phyloP scores from a whole-genome alignment of 2,113 vertebrate species.

The Leptobrachium leishanense region DNA sequence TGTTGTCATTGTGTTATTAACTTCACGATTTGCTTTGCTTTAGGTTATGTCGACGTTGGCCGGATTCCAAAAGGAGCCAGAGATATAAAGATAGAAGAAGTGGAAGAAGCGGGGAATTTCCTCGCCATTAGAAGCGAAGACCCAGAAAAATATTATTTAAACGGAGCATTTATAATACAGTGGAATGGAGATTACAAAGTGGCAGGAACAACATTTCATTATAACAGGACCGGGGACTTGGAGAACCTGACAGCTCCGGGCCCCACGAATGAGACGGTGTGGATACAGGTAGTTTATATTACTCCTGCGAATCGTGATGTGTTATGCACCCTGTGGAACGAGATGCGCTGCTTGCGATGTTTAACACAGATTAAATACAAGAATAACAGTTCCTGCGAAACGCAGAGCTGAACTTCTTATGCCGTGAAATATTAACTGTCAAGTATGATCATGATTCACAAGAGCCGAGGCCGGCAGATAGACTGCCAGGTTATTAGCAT shows the following conservation, averaged over 20 bases:
- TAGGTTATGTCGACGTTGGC: constrained; percentile 90
- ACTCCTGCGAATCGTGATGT: neutral
- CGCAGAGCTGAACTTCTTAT: neutral
- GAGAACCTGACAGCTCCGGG: constrained; percentile 92
- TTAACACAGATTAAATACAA: neutral
- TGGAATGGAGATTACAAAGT: constrained; percentile 96
- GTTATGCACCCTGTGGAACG: neutral
- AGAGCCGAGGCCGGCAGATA: neutral
- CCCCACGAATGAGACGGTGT: constrained; percentile 84
- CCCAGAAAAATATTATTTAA: constrained; percentile 88
- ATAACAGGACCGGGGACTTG: constrained; percentile 86
- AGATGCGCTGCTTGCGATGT: neutral
- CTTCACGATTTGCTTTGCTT: constrained; percentile 33
- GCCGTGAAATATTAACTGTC: neutral
- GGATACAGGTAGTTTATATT: constrained; percentile 83
- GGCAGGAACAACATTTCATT: constrained; percentile 85
- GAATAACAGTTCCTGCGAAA: neutral
- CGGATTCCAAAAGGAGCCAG: constrained; percentile 92
- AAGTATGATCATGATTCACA: neutral
- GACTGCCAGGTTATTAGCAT: neutral
- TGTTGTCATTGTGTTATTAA: neutral
- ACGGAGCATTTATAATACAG: constrained; percentile 95
- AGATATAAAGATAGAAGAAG: constrained; percentile 86
- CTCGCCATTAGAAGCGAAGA: constrained; percentile 81
- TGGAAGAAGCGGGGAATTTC: constrained; percentile 90